These are phyloP conservation scores for Pachydiplax longipennis DNA, from an alignment of 2,888 invertebrate genomes.

Conservation along the genomic window DNA sequence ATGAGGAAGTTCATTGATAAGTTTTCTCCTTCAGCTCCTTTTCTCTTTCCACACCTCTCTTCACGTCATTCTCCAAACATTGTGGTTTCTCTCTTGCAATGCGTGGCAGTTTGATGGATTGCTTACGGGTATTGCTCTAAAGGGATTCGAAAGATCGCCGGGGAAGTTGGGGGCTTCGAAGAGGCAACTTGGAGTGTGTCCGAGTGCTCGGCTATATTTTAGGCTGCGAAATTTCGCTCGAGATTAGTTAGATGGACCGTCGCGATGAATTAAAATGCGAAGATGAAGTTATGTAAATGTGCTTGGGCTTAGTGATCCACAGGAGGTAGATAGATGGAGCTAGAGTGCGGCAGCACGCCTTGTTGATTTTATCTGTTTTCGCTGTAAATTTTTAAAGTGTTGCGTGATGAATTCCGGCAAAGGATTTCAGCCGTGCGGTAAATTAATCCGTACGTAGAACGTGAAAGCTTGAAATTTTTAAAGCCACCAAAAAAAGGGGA, in stretches of 20 bases:
- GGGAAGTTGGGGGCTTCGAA: not conserved
- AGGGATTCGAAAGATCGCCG: constrained; percentile 21
- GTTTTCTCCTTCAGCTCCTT: not conserved
- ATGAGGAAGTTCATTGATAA: too few relatives aligned
- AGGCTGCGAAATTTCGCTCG: not conserved
- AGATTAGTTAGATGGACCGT: not conserved
- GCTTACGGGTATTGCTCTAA: constrained; percentile 36
- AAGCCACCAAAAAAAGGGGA: too few relatives aligned
- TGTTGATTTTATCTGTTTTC: not conserved
- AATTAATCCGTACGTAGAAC: too few relatives aligned
- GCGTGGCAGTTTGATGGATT: constrained; percentile 43
- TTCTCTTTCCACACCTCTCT: not conserved
- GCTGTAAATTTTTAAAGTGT: too few relatives aligned
- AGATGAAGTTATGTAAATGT: not conserved
- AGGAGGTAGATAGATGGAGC: not conserved
- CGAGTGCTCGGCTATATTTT: not conserved
- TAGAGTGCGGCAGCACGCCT: not conserved
- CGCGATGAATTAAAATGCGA: not conserved
- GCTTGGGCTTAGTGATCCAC: not conserved
- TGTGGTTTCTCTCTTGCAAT: not conserved
- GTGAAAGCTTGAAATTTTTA: too few relatives aligned
- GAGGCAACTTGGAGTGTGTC: not conserved
- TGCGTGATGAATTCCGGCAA: too few relatives aligned
- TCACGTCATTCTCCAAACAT: not conserved
- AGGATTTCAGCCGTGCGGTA: too few relatives aligned